These are phyloP conservation scores for Buceros bicornis DNA, from an alignment of 2,797 vertebrate genomes.

Conservation along the genomic window DNA sequence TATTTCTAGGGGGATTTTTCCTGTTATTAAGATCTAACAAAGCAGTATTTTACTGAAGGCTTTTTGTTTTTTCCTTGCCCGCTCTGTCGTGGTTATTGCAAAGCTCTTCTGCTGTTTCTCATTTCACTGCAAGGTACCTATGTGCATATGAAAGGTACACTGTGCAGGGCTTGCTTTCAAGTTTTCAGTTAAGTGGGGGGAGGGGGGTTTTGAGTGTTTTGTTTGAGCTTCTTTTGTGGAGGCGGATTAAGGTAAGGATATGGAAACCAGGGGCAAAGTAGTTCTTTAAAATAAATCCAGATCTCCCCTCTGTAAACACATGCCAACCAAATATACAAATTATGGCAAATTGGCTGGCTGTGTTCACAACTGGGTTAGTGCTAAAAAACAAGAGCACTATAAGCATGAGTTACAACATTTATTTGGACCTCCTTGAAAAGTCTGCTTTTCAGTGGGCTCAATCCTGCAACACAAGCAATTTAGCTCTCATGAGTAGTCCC, in stretches of 20 bases:
- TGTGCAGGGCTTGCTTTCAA: conserved; percentile 35
- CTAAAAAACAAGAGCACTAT: conserved; percentile 34
- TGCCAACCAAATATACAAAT: conserved; percentile 53
- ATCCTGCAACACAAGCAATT: conserved; percentile 43
- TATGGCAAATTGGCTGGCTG: conserved; percentile 5
- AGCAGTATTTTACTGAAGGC: conserved; percentile 31
- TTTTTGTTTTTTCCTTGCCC: conserved; percentile 25
- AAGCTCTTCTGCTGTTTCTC: conserved; percentile 63
- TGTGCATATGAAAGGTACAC: conserved; percentile 30
- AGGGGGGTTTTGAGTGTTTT: not conserved
- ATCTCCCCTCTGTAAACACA: conserved; percentile 36
- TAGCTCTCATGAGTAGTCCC: conserved; percentile 65
- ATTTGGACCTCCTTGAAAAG: conserved; percentile 60
- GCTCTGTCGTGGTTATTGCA: conserved; percentile 20
- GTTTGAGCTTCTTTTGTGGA: conserved; percentile 52
- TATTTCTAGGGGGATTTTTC: conserved; percentile 56
- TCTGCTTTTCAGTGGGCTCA: conserved; percentile 55
- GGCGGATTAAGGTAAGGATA: conserved; percentile 23
- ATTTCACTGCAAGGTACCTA: conserved; percentile 51
- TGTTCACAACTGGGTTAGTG: not conserved
- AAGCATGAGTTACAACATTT: conserved; percentile 42
- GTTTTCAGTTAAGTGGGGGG: not conserved
- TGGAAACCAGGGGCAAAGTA: not conserved
- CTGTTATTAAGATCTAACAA: conserved; percentile 55
- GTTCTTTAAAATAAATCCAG: conserved; percentile 53